phyloP scores from a whole-genome alignment of 2,113 vertebrate genomes.

The Channa argus region DNA sequence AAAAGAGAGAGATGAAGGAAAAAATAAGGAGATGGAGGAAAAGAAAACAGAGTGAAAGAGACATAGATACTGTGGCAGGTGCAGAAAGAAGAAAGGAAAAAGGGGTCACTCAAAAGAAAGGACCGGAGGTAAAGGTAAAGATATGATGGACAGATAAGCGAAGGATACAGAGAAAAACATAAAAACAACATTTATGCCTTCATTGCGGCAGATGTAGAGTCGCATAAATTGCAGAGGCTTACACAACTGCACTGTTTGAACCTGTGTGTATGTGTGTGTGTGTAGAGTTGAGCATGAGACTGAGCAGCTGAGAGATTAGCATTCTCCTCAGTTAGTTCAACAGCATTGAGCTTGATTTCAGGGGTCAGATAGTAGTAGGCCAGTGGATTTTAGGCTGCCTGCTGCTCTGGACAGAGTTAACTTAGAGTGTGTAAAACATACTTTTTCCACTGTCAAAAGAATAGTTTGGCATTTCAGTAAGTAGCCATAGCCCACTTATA shows the following conservation, averaged over 20 bases:
- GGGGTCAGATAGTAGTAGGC: constrained; percentile 25
- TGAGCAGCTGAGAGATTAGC: constrained; percentile 70
- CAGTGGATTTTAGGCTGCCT: constrained; percentile 21
- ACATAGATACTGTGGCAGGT: not conserved
- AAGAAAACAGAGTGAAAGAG: not conserved
- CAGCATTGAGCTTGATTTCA: constrained; percentile 33
- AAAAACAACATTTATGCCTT: constrained; percentile 29
- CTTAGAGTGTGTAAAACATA: not conserved
- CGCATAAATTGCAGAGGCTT: constrained; percentile 46
- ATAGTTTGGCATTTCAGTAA: too few relatives aligned
- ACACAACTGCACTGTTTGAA: constrained; percentile 50
- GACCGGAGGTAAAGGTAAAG: not conserved
- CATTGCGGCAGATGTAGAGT: constrained; percentile 37
- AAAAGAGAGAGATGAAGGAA: constrained; percentile 3
- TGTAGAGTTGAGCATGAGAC: constrained; percentile 48
- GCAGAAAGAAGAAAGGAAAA: not conserved
- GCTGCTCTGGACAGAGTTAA: not conserved
- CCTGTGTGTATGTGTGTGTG: constrained; percentile 20
- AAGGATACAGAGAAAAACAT: not conserved
- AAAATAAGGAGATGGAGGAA: not conserved
- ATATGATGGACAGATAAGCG: not conserved
- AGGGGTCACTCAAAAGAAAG: not conserved
- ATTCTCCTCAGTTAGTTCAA: constrained; percentile 50
- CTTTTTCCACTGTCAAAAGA: not conserved
- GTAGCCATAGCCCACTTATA: too few relatives aligned